Conservation (phyloP, 2,888 invertebrate genomes). For the Drosophila stalkeri region DNA sequence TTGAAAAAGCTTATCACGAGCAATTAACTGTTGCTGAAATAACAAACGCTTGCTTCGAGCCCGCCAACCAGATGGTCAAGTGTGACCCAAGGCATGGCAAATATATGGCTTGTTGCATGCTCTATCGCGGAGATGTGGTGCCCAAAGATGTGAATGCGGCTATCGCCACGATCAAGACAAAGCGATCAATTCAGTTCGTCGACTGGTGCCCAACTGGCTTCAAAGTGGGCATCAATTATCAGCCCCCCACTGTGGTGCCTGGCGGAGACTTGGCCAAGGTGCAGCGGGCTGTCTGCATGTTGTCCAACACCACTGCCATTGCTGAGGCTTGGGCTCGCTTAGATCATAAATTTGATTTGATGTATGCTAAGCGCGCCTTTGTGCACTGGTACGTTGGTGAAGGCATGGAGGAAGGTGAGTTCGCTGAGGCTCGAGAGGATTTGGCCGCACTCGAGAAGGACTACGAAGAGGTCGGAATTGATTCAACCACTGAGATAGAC, state of each 20-base stretch:
- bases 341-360: slow-evolving; percentile 97
- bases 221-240: slow-evolving; percentile 94
- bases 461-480: slow-evolving; percentile 92
- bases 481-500: slow-evolving; percentile 90
- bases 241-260: slow-evolving; percentile 95
- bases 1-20: slow-evolving; percentile 97
- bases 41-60: slow-evolving; percentile 97
- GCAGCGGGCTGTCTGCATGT: slow-evolving; percentile 97
- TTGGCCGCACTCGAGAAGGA: slow-evolving; percentile 92
- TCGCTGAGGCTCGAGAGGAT: slow-evolving; percentile 94
- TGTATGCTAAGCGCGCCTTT: slow-evolving; percentile 98
- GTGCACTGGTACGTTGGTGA: slow-evolving; percentile 97
- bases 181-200: slow-evolving; percentile 94
- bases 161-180: slow-evolving; percentile 97
- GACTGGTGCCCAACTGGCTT: slow-evolving; percentile 95
- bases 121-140: slow-evolving; percentile 96
- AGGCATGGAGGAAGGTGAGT: slow-evolving; percentile 95
- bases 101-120: slow-evolving; percentile 97
- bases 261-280: slow-evolving; percentile 97
- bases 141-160: slow-evolving; percentile 97
- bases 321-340: slow-evolving; percentile 98
- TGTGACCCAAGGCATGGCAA: slow-evolving; percentile 96
- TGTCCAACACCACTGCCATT: slow-evolving; percentile 98
- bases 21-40: slow-evolving; percentile 96
- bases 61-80: slow-evolving; percentile 97